phyloP scores from a whole-genome alignment of 1,140 invertebrate species.

The Acromyrmex echinatior region DNA sequence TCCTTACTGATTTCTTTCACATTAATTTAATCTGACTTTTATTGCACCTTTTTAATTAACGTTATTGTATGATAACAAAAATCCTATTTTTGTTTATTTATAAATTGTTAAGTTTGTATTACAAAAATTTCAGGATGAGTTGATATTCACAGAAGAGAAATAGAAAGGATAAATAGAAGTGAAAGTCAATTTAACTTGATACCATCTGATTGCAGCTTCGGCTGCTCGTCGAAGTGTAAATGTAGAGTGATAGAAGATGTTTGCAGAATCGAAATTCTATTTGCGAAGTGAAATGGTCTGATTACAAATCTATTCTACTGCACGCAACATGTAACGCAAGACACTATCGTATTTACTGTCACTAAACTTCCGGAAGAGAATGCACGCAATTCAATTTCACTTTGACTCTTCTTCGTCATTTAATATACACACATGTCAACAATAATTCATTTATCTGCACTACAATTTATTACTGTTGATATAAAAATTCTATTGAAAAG shows the following conservation, averaged over 20 bases:
- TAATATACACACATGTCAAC: neutral
- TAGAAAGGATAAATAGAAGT: slow-evolving; percentile 27
- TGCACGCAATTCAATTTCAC: slow-evolving; percentile 17
- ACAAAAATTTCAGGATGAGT: slow-evolving; percentile 13
- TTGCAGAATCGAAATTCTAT: slow-evolving; percentile 59
- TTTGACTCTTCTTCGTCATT: neutral
- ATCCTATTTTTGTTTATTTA: no score
- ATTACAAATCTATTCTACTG: slow-evolving; percentile 52
- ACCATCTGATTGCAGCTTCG: slow-evolving; percentile 48
- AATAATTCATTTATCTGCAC: neutral
- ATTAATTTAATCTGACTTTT: neutral
- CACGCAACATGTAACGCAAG: slow-evolving; percentile 36
- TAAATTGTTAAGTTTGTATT: neutral
- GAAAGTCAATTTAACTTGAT: slow-evolving; percentile 62
- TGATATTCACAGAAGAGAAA: slow-evolving; percentile 44
- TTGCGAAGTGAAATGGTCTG: slow-evolving; percentile 53
- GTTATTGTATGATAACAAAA: no score
- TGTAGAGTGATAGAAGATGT: slow-evolving; percentile 27
- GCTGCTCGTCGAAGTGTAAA: slow-evolving; percentile 45
- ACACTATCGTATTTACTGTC: slow-evolving; percentile 24
- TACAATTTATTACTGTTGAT: neutral
- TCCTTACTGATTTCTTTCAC: neutral
- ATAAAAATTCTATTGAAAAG: neutral
- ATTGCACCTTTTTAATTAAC: no score
- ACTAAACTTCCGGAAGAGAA: slow-evolving; percentile 60